Percentiles rank a stretch among this genome's conserved stretches.
phyloP scores from a whole-genome alignment of 35 echinoderm and acorn worm species.

The Amphiura filiformis region DNA sequence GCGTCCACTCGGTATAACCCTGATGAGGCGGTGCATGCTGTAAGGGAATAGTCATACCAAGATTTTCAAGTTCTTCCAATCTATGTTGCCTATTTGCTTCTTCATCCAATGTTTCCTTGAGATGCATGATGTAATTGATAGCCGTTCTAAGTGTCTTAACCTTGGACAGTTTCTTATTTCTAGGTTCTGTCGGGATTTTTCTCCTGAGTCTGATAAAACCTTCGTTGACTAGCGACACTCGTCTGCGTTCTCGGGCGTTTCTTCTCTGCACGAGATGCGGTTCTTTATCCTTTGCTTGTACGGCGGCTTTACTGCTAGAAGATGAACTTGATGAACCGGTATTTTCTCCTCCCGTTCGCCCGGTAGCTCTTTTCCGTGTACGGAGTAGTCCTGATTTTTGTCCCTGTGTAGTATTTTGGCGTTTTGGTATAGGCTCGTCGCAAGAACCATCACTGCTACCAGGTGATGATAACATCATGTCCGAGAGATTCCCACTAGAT shows the following conservation, averaged over 20 bases:
- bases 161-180: slow-evolving; percentile 97
- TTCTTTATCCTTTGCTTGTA: slow-evolving; percentile 81
- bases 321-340: neutral
- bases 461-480: neutral
- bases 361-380: neutral
- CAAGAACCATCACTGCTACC: neutral
- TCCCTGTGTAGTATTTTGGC: neutral
- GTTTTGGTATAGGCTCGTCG: neutral
- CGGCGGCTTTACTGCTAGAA: neutral
- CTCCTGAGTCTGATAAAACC: slow-evolving; percentile 80
- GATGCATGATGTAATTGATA: slow-evolving; percentile 97
- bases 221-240: slow-evolving; percentile 92
- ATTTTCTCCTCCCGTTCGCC: neutral
- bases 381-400: neutral
- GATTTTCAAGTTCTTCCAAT: slow-evolving; percentile 52
- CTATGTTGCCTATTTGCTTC: slow-evolving; percentile 61
- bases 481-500: neutral
- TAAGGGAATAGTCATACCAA: slow-evolving; percentile 23
- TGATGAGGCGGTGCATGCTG: neutral
- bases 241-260: slow-evolving; percentile 87
- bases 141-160: slow-evolving; percentile 93
- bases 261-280: slow-evolving; percentile 84
- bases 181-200: slow-evolving; percentile 90
- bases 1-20: neutral
- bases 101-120: slow-evolving; percentile 78